These are phyloP conservation scores for Sternotherus odoratus DNA, from an alignment of 2,797 vertebrate species.

Conservation along the genomic window DNA sequence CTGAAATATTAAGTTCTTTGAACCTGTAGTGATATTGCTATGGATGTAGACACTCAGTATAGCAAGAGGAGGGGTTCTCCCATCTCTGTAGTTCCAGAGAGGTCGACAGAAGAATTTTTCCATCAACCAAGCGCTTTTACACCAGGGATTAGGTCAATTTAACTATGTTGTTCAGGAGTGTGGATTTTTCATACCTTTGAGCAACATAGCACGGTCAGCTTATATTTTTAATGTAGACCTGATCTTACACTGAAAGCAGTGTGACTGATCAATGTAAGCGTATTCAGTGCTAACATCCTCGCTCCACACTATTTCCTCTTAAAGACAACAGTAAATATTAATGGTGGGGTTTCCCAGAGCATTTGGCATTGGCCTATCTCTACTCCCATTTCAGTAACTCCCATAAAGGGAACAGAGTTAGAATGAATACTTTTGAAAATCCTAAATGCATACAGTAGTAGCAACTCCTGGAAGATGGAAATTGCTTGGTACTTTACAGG, in stretches of 20 bases:
- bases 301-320: neutral
- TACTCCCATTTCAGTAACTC: neutral
- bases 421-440: neutral
- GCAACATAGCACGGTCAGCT: neutral
- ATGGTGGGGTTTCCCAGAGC: neutral
- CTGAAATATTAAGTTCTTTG: constrained; percentile 32
- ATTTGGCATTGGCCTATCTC: neutral
- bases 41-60: neutral
- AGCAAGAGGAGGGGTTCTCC: neutral
- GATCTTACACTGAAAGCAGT: neutral
- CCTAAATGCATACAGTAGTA: rapidly evolving
- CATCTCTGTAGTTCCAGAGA: too few species aligned
- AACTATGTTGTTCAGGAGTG: neutral
- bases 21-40: constrained; percentile 24
- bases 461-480: neutral
- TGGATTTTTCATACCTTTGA: neutral
- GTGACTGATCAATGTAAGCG: neutral
- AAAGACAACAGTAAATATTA: too few species aligned
- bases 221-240: neutral
- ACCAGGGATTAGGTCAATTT: neutral
- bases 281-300: neutral
- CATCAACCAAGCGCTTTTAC: neutral
- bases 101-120: neutral
- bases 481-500: neutral
- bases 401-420: neutral